Conservation (phyloP, 2,113 vertebrate species). For the Chloropsis cyanopogon region DNA sequence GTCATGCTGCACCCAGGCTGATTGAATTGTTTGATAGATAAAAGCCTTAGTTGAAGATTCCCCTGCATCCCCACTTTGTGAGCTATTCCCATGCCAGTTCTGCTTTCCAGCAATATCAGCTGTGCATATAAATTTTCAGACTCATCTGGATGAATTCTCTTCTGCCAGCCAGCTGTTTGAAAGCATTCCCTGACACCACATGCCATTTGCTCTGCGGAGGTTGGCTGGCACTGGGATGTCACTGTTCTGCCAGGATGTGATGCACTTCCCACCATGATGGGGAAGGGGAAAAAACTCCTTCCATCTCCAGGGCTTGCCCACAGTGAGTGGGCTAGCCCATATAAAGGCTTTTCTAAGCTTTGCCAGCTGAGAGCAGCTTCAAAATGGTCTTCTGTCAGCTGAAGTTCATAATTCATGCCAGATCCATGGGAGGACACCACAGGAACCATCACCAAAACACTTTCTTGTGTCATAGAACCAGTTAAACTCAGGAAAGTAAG, state of each 20-base stretch:
- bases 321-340: not conserved
- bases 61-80: not conserved
- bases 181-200: conserved; percentile 5
- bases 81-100: conserved; percentile 42
- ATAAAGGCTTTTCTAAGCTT: not conserved
- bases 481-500: not conserved
- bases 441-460: not conserved
- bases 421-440: not conserved
- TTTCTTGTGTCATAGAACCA: not conserved
- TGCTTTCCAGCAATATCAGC: conserved; percentile 61
- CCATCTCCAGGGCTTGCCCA: not conserved
- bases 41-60: conserved; percentile 43
- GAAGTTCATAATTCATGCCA: not conserved
- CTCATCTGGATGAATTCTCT: conserved; percentile 25
- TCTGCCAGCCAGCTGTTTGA: conserved; percentile 31
- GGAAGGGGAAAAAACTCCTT: not conserved
- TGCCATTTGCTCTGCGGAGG: not conserved
- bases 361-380: not conserved
- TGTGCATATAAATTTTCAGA: conserved; percentile 48
- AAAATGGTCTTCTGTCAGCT: not conserved
- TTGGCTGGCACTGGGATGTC: not conserved
- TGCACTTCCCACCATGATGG: not conserved
- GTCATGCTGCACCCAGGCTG: not conserved
- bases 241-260: not conserved
- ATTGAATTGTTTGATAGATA: conserved; percentile 6